Evolutionary conservation across 2,888 invertebrate genomes (phyloP), one percentile per base, ranked within the genome.

Genomic region (Cantharis nigra): DNA sequence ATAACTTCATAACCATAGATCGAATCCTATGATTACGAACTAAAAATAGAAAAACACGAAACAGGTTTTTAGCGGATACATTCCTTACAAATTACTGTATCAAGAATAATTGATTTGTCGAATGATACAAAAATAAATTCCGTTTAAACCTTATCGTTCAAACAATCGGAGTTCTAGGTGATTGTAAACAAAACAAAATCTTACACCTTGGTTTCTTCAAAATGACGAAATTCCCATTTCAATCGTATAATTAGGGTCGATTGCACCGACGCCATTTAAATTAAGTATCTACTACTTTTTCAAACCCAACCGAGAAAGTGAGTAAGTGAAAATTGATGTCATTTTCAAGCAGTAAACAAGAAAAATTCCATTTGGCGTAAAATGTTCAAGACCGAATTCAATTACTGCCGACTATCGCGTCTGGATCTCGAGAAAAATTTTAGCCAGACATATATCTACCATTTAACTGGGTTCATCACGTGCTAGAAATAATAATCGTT

Each of bases 401-500:
- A 72, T 72, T 72, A 64, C 10, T 9, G 11, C 13, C 13, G 7
- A 20, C 71, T 16, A 30, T 64, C 18, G 9, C 16, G 18, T 26
- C 18, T 18, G 64, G 65, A 18, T 72, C 65, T 13, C n/a, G 11
- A 33, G 63, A 49, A 49, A 49, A 49, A 13, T 75, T 30, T 33
- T 71, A 49, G 18, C 75, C 2, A 70, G 23, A 63, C 63, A 63
- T 62, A 63, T 62, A 23, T 3, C 23, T 23, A 23, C 23, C 3
- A 23, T 62, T 49, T 70, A 65, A 75, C 33, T 75, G 26, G 64
- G 49, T 64, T 20, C 18, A 62, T 33, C 64, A 71, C 65, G 75
- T 75, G 65, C 75, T 71, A 62, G 70, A 75, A 70, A 75, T 75
- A 71, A 70, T 64, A 75, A 75, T 65, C 2, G 2, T n/a, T 33